Evolutionary conservation across 2,888 invertebrate species (phyloP).

Genomic region (Microplitis deprimator): DNA sequence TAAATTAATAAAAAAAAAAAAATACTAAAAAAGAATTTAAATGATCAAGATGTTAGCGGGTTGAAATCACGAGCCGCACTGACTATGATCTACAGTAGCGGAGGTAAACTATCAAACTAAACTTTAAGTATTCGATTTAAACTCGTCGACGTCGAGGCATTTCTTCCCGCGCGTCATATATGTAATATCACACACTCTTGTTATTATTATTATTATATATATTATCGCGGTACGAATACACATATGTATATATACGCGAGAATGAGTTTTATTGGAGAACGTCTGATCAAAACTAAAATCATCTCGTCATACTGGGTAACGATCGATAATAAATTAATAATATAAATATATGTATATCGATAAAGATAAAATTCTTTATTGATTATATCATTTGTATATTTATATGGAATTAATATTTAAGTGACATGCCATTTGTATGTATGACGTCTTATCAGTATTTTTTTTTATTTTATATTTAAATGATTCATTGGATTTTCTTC

Average conservation of each 20-base stretch:
- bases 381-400: not conserved
- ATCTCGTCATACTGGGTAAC: not conserved
- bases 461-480: not conserved
- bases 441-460: not conserved
- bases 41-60: constrained; percentile 58
- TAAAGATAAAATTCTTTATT: constrained; percentile 1
- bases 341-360: not conserved
- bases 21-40: not conserved
- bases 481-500: constrained; percentile 1
- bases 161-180: constrained; percentile 36
- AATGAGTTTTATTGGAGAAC: not conserved
- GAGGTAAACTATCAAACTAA: constrained; percentile 64
- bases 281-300: not conserved
- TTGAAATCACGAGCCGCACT: constrained; percentile 69
- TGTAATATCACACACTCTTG: constrained; percentile 10
- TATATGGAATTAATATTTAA: not conserved
- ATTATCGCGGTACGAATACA: not conserved
- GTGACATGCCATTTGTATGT: not conserved
- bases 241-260: not conserved
- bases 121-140: constrained; percentile 61
- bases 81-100: constrained; percentile 55
- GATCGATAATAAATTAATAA: not conserved
- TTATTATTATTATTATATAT: not conserved
- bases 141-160: constrained; percentile 47
- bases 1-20: not conserved